Conservation (phyloP, 1,140 invertebrate genomes). For the Drosophila tropicalis region DNA sequence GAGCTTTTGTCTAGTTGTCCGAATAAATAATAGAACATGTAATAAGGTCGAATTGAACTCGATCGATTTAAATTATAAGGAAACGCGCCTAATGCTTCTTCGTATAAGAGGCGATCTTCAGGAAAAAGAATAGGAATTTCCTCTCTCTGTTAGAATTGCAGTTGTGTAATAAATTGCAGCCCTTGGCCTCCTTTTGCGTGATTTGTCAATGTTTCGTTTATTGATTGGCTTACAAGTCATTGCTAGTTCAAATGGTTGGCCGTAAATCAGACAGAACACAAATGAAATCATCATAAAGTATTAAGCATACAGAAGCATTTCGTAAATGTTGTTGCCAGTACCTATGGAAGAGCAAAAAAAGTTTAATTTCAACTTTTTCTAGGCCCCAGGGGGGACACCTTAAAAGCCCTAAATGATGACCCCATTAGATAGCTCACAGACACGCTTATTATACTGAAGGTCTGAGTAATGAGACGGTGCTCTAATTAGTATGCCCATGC, state of each 20-base stretch:
- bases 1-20: constrained; percentile 3
- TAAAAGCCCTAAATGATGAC: constrained; percentile 42
- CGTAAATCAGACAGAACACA: constrained; percentile 1
- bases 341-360: background rate
- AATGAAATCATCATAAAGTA: constrained; percentile 5
- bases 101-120: too few relatives aligned
- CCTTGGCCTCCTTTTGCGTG: background rate
- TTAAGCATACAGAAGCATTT: background rate
- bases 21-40: constrained; percentile 26
- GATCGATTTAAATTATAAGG: background rate
- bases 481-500: constrained; percentile 56
- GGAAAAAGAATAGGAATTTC: background rate
- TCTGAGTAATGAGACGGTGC: constrained; percentile 46
- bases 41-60: constrained; percentile 14
- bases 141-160: too few relatives aligned
- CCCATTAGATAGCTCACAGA: constrained; percentile 57
- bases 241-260: background rate
- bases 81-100: too few relatives aligned
- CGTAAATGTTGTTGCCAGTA: background rate
- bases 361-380: constrained; percentile 21
- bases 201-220: constrained; percentile 9
- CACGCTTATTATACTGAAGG: constrained; percentile 32
- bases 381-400: background rate
- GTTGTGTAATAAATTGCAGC: background rate
- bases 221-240: constrained; percentile 1